A percentile compares a stretch with the other conserved stretches of the same genome.
Evolutionary conservation across 2,113 vertebrate genomes (phyloP).

Genomic region (Petrocephalus zakoni): DNA sequence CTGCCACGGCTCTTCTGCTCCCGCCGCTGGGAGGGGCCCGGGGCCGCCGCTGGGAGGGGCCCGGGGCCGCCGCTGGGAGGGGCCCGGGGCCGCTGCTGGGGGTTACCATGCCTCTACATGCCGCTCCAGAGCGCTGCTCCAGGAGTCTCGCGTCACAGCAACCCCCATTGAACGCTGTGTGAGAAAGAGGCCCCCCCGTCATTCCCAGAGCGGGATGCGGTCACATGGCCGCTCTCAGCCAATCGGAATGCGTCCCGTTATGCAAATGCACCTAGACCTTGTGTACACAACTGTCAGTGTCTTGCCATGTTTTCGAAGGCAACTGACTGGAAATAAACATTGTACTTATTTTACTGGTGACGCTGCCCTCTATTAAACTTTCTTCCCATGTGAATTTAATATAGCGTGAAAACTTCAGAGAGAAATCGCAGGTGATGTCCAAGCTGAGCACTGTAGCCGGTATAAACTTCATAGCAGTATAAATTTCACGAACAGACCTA

Average conservation of each 20-base stretch:
- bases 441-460: background rate
- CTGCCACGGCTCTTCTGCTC: background rate
- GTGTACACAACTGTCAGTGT: background rate
- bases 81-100: constrained; percentile 20
- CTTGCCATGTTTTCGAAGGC: background rate
- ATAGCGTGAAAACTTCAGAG: background rate
- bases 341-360: background rate
- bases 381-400: background rate
- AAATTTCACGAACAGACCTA: background rate
- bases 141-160: constrained; percentile 50
- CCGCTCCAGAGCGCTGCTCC: constrained; percentile 33
- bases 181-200: constrained; percentile 60
- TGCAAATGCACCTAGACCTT: constrained; percentile 28
- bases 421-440: background rate
- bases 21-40: background rate
- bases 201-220: constrained; percentile 61
- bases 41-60: background rate
- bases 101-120: constrained; percentile 43
- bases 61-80: background rate
- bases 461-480: background rate
- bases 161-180: constrained; percentile 43
- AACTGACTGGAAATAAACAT: constrained; percentile 2
- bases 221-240: constrained; percentile 29
- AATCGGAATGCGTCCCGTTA: constrained; percentile 38
- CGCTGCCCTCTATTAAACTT: background rate